phyloP scores from a whole-genome alignment of 1,140 invertebrate genomes.

The Aporrectodea caliginosa region DNA sequence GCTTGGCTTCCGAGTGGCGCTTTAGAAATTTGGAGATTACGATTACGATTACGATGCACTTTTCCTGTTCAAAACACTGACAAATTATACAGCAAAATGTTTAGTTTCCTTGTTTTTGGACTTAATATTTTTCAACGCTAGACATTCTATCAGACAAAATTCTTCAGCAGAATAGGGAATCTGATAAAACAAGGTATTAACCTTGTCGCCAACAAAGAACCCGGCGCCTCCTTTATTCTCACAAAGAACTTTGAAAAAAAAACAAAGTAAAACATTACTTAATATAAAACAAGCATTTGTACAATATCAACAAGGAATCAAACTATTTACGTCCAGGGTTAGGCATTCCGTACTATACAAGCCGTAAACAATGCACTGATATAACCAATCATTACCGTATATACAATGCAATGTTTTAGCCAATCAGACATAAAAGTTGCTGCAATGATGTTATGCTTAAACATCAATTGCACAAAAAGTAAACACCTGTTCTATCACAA shows the following conservation, averaged over 20 bases:
- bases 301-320: background rate
- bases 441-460: too few relatives aligned
- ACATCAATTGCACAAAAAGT: too few relatives aligned
- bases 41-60: too few relatives aligned
- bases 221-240: constrained; percentile 36
- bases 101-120: background rate
- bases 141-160: background rate
- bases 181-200: background rate
- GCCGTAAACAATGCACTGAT: too few relatives aligned
- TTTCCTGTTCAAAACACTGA: background rate
- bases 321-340: background rate
- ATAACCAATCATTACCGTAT: too few relatives aligned
- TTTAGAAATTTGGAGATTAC: too few relatives aligned
- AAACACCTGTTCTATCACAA: too few relatives aligned
- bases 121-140: background rate
- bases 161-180: background rate
- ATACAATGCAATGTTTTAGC: too few relatives aligned
- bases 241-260: constrained; percentile 26
- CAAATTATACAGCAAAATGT: background rate
- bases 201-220: constrained; percentile 32
- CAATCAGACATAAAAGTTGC: too few relatives aligned
- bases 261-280: background rate
- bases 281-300: background rate
- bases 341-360: too few relatives aligned
- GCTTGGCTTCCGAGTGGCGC: too few relatives aligned